Percentiles rank a stretch among this genome's conserved stretches.
Conservation (phyloP, 2,888 invertebrate species). For the Hypomecis atomaria region DNA sequence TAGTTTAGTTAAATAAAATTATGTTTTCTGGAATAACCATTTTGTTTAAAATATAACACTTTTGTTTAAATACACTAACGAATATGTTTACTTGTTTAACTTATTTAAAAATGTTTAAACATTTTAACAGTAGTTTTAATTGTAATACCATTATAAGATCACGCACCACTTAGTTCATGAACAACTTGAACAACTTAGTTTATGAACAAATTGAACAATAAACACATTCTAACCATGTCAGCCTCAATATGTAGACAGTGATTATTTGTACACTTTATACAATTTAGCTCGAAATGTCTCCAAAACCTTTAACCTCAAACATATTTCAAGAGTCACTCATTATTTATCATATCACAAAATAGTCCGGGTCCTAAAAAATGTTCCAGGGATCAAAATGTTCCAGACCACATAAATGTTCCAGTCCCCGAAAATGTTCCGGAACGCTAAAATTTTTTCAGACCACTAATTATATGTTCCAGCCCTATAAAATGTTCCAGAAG, state of each 20-base stretch:
- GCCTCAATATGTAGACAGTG: too few species aligned
- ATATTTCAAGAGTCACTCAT: neutral
- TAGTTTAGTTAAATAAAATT: too few species aligned
- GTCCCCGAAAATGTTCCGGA: too few species aligned
- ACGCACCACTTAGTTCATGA: neutral
- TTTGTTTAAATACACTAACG: neutral
- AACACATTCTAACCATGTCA: too few species aligned
- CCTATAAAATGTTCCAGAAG: too few species aligned
- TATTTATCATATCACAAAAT: neutral
- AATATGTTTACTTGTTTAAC: too few species aligned
- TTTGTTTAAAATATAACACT: neutral
- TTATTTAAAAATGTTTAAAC: neutral
- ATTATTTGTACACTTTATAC: too few species aligned
- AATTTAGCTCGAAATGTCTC: neutral
- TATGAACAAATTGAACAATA: too few species aligned
- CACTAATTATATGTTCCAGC: neutral
- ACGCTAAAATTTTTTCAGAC: too few species aligned
- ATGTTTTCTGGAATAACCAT: too few species aligned
- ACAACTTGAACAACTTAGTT: too few species aligned
- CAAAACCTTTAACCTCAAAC: neutral
- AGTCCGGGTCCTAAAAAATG: neutral
- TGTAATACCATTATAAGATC: slow-evolving; percentile 3
- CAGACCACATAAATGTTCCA: neutral
- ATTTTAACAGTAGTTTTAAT: neutral
- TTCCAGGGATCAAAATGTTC: neutral